Evolutionary conservation across 2,113 vertebrate genomes (phyloP), one percentile per base, ranked within the genome.

Genomic region (Stigmatopora argus): DNA sequence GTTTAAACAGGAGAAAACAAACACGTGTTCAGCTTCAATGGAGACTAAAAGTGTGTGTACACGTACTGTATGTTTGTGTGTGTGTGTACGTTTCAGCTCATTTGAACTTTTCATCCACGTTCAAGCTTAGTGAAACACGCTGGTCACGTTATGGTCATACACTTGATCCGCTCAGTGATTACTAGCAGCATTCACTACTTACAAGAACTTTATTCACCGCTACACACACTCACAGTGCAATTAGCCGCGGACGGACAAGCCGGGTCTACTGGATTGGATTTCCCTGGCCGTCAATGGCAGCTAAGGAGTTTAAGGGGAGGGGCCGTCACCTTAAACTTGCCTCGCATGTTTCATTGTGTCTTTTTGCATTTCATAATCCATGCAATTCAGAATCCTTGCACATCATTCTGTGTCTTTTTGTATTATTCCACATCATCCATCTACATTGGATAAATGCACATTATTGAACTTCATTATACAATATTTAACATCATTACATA

Each of bases 81-180:
- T 81, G 74, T 63, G 69, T 75, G 52, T 82, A 82, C 83, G 82
- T 85, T 77, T 66, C 77, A 79, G 67, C 72, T 31, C 77, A 72
- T 78, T 74, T 82, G 74, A 80, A 74, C 81, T 65, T 52, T 38
- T 34, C 64, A 78, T 71, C 76, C 45, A 63, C 74, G 75, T 70
- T 84, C 75, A 72, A 72, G 60, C 63, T 77, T 44, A 73, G 71
- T 81, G 51, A 52, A 52, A 52, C 21, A 26, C 23, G 12, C 21
- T 26, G 52, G 21, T 55, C 52, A 55, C 52, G 12, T 23, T 21
- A 31, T 26, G 53, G 53, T 56, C 53, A 17, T 6, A 17, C 53
- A 56, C 23, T 56, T 56, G 23, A 56, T 31, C 53, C 23, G 23
- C 53, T 56, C 23, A 56, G 53, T 15, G 13, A 31, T 56, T 23